Evolutionary conservation across 2,888 invertebrate genomes (phyloP).

Genomic region (Tenthredo scrophulariae): DNA sequence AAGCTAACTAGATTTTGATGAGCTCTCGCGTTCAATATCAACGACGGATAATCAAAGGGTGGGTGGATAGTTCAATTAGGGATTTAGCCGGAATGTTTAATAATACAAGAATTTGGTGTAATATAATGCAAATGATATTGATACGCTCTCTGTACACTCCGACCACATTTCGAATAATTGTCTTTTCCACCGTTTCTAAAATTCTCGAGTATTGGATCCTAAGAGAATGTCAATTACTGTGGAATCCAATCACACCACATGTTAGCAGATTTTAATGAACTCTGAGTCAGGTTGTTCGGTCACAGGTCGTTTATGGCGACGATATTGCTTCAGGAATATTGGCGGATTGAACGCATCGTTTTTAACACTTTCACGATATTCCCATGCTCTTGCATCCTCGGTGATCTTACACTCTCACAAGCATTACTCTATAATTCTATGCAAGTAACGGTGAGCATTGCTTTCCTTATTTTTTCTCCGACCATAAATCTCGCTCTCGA

Average conservation of each 20-base stretch:
- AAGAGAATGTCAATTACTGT: background rate
- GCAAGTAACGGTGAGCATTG: background rate
- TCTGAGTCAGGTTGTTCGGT: background rate
- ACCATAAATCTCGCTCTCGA: background rate
- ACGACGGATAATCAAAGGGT: background rate
- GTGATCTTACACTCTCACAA: background rate
- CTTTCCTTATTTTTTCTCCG: background rate
- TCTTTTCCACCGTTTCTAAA: background rate
- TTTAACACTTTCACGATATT: background rate
- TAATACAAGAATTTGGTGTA: background rate
- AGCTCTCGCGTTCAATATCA: constrained; percentile 31
- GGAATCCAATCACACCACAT: background rate
- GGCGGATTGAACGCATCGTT: background rate
- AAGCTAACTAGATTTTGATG: constrained; percentile 71
- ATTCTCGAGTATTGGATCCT: background rate
- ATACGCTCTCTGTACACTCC: background rate
- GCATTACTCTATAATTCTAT: background rate
- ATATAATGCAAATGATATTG: background rate
- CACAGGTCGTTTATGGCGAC: constrained; percentile 16
- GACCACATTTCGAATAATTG: background rate
- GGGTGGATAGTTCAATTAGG: constrained; percentile 22
- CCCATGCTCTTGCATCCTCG: background rate
- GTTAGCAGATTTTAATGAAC: background rate
- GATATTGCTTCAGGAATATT: constrained; percentile 2
- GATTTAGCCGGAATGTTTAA: background rate